These are phyloP conservation scores for Mythimna loreyi DNA, from an alignment of 2,888 invertebrate species.

Conservation along the genomic window DNA sequence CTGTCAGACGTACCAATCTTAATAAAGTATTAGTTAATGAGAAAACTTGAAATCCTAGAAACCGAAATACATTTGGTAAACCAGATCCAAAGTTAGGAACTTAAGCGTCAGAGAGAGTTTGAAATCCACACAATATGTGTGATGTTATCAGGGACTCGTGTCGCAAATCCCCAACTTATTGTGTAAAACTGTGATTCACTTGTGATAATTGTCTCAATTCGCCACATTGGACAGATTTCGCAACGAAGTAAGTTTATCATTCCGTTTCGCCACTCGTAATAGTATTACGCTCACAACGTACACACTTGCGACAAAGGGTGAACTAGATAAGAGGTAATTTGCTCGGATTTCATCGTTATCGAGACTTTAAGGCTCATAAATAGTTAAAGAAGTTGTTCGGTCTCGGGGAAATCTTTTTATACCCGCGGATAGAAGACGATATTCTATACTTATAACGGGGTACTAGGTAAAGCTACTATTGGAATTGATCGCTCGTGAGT, in stretches of 20 bases:
- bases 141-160: constrained; percentile 45
- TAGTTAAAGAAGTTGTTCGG: constrained; percentile 77
- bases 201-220: constrained; percentile 56
- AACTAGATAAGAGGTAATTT: constrained; percentile 74
- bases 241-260: constrained; percentile 62
- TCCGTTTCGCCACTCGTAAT: constrained; percentile 65
- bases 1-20: constrained; percentile 1
- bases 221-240: constrained; percentile 26
- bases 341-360: constrained; percentile 71
- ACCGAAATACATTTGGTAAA: constrained; percentile 23
- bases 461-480: neutral
- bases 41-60: constrained; percentile 27
- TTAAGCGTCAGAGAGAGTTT: constrained; percentile 26
- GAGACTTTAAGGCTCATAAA: constrained; percentile 81
- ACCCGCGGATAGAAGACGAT: constrained; percentile 17
- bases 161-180: constrained; percentile 38
- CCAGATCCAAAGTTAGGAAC: constrained; percentile 31
- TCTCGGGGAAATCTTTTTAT: constrained; percentile 43
- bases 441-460: constrained; percentile 15
- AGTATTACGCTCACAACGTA: constrained; percentile 70
- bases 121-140: constrained; percentile 50
- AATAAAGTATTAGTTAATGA: constrained; percentile 14
- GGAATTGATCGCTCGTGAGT: neutral
- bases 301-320: constrained; percentile 72
- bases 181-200: constrained; percentile 41